Base-by-base conservation (phyloP, 2,113 vertebrate genomes). In the Microcebus murinus region DNA sequence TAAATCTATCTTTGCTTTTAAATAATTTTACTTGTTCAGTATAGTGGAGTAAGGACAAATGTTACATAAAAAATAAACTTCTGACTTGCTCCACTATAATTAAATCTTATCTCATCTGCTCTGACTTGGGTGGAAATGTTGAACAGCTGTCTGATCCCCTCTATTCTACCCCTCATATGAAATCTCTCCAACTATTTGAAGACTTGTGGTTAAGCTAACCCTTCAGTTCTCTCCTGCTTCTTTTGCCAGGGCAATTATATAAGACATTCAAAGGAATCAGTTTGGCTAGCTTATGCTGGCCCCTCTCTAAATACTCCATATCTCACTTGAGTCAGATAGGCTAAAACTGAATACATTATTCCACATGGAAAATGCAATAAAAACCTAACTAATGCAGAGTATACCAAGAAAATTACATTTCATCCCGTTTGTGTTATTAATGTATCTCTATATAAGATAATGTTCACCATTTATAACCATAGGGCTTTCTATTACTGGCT, bases 111-210 rank as follows among this genome's bases (percentile, higher is more conserved):
- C 18, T 91, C 39, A 71, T 94, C 68, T 95, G 36, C 18, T 76
- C 8, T 86, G 73, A 96, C 63, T 95, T 77, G 31, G 20, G 34
- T 67, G 52, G 31, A 86, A 90, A 89, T 27, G 7, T 80, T 91
- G 48, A 94, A 87, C 73, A 85, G 63, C n/a, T 94, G 52, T 73
- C 31, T 70, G 36, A 68, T 25, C 17, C 45, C 81, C 27, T n/a
- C 5, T 48, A 55, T 96, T 87, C 55, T 31, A 94, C 20, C 23
- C 71, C 29, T 93, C 20, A 93, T 48, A 55, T 52, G 34, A 65
- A 91, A 93, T 65, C 31, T 85, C 71, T 81, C 39, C 73, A 77
- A 76, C 73, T 90, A 83, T 65, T 71, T 96, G 87, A 82, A 93
- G 61, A 82, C 9, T 39, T 91, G 10, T 84, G 34, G 61, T 67